Evolutionary conservation across 2,797 vertebrate species (phyloP).

Genomic region (Uromys caudimaculatus): DNA sequence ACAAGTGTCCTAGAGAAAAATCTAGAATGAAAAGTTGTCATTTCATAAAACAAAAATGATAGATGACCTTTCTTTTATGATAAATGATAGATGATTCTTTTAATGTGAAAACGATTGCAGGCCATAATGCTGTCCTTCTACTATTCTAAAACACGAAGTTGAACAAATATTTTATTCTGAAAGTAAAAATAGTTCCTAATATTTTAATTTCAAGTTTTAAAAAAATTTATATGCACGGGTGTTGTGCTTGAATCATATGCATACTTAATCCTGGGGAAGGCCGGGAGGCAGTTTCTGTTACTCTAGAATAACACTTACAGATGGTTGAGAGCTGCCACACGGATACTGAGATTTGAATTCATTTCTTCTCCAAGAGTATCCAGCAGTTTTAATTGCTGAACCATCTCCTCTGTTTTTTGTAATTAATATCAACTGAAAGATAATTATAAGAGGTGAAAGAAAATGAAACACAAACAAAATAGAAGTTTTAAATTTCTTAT

Average conservation of each 20-base stretch:
- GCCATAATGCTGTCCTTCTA: not conserved
- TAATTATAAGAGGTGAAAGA: not conserved
- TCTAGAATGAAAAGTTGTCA: not conserved
- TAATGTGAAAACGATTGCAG: not conserved
- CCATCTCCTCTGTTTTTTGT: not conserved
- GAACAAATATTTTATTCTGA: not conserved
- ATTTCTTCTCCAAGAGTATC: not conserved
- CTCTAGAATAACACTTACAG: too few relatives aligned
- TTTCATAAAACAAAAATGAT: slow-evolving; percentile 2
- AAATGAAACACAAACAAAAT: not conserved
- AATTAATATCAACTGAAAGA: not conserved
- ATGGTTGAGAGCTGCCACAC: too few relatives aligned
- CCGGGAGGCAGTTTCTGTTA: too few relatives aligned
- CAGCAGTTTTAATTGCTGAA: not conserved
- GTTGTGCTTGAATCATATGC: not conserved
- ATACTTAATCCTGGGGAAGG: not conserved
- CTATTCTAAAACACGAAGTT: not conserved
- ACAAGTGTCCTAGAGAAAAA: not conserved
- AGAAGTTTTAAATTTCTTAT: not conserved
- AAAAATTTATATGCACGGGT: not conserved
- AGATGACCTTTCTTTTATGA: not conserved
- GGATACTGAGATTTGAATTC: not conserved
- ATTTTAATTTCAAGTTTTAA: not conserved
- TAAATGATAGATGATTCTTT: too few relatives aligned
- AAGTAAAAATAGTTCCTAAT: not conserved